Evolutionary conservation across 2,888 invertebrate species (phyloP), one percentile per base, ranked within the genome.

Genomic region (Elysia crispata): DNA sequence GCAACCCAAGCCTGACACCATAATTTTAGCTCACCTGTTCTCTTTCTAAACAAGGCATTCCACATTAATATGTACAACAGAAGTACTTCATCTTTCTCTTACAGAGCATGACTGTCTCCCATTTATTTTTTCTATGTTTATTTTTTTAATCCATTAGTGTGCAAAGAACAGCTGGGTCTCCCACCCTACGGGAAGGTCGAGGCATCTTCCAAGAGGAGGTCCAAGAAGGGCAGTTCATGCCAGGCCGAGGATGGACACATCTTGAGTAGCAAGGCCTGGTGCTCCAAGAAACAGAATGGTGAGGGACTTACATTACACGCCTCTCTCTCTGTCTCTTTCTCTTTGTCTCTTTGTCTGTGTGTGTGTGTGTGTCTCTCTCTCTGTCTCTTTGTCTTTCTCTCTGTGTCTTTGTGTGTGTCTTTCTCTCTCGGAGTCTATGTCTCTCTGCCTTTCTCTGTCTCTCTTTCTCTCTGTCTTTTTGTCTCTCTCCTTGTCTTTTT

Each of bases 261-360:
- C 69, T 88, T 93, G 81, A 93, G 93, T 77, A 92, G 92, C 82
- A 92, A 93, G 76, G 93, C 92, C 54, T 94, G 94, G 93, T 94
- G 93, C 85, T 91, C 94, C 11, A 91, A 91, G 83, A 90, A 92
- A 77, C 91, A 92, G 82, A 92, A 93, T 85, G 91, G 93, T 93
- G 86, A 87, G 89, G 85, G 41, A 54, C 54, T 15, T 54, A 54
- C 13, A 54, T 54, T 54, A 54, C 20, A 33, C 41, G 31, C 23
- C 6, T 1, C 6, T 62, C 8, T 62, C 0, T 60, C n/a, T 28
- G n/a, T 60, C 25, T n/a, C 20, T 75, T 8, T 72, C 11, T 41
- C 5, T 70, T 54, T 54, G 74, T 74, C n/a, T 57, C 20, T 60
- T 31, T 76, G 28, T 64, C 33, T 76, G 25, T 64, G 64, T 76